Evolutionary conservation across 2,888 invertebrate genomes (phyloP).

Genomic region (Trisateles emortualis): DNA sequence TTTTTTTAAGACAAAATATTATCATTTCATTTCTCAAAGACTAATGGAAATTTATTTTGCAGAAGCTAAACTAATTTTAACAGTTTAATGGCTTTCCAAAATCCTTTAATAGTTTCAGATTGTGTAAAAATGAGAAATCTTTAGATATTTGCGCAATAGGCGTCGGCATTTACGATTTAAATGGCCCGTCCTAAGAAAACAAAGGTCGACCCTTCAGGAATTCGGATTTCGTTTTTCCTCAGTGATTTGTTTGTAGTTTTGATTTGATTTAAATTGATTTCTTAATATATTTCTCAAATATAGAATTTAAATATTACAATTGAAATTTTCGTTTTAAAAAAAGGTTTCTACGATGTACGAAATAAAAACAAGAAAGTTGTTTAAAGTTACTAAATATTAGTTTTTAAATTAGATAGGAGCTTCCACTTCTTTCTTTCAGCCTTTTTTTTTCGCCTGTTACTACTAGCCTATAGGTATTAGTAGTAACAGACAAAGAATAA

Average conservation of each 20-base stretch:
- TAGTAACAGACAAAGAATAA: too few relatives aligned
- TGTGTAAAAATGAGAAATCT: conserved; percentile 29
- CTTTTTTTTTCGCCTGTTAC: too few relatives aligned
- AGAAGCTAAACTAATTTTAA: conserved; percentile 22
- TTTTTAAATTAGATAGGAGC: too few relatives aligned
- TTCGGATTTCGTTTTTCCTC: conserved; percentile 60
- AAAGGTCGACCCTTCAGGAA: conserved; percentile 53
- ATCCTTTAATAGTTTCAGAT: conserved; percentile 29
- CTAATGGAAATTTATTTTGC: background rate
- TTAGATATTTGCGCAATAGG: conserved; percentile 44
- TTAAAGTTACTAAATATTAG: too few relatives aligned
- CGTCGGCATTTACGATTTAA: conserved; percentile 62
- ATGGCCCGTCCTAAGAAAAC: conserved; percentile 72
- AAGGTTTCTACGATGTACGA: too few relatives aligned
- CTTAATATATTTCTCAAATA: conserved; percentile 6
- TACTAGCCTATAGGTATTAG: too few relatives aligned
- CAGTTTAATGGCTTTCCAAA: conserved; percentile 37
- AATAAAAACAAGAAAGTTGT: too few relatives aligned
- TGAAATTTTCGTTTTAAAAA: too few relatives aligned
- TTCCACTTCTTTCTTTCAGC: too few relatives aligned
- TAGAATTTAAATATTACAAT: too few relatives aligned
- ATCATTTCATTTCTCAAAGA: background rate
- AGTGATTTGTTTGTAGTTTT: conserved; percentile 50
- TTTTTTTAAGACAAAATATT: background rate
- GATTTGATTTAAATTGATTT: conserved; percentile 38